These are phyloP conservation scores for Drosophila neonasuta DNA, from an alignment of 2,888 invertebrate genomes.

Conservation along the genomic window DNA sequence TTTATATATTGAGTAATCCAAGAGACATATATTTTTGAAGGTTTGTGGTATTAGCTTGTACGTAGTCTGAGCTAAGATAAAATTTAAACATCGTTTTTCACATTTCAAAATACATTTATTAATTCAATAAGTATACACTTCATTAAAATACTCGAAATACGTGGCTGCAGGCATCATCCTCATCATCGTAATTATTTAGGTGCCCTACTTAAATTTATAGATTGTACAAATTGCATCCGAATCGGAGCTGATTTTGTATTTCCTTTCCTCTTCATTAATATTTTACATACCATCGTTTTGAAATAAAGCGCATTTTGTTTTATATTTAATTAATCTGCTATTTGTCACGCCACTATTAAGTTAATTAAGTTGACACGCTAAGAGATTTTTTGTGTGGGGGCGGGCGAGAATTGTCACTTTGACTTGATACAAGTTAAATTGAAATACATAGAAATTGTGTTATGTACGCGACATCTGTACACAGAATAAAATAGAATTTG, in stretches of 20 bases:
- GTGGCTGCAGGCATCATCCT: slow-evolving; percentile 14
- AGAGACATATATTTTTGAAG: slow-evolving; percentile 45
- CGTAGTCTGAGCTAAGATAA: slow-evolving; percentile 12
- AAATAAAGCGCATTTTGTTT: slow-evolving; percentile 23
- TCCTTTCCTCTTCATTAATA: slow-evolving; percentile 28
- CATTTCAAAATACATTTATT: slow-evolving; percentile 51
- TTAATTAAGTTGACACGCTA: slow-evolving; percentile 21
- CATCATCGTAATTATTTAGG: slow-evolving; percentile 32
- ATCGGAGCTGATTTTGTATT: slow-evolving; percentile 13
- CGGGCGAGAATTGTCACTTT: slow-evolving; percentile 18
- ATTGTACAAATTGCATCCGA: slow-evolving; percentile 12
- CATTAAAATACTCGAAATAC: slow-evolving; percentile 56
- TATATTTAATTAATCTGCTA: slow-evolving; percentile 10
- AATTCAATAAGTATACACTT: slow-evolving; percentile 41
- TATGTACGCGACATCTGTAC: slow-evolving; percentile 44
- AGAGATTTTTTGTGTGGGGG: slow-evolving; percentile 12
- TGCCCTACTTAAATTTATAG: slow-evolving; percentile 50
- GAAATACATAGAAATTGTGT: slow-evolving; percentile 41
- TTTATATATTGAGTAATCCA: slow-evolving; percentile 11
- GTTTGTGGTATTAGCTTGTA: slow-evolving; percentile 52
- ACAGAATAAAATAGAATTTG: slow-evolving; percentile 29
- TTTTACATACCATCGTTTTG: slow-evolving; percentile 25
- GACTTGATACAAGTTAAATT: slow-evolving; percentile 67
- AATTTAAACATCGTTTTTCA: slow-evolving; percentile 25
- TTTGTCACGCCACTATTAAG: slow-evolving; percentile 1